Conservation (phyloP, 2,888 invertebrate genomes). For the Morpho helenor region DNA sequence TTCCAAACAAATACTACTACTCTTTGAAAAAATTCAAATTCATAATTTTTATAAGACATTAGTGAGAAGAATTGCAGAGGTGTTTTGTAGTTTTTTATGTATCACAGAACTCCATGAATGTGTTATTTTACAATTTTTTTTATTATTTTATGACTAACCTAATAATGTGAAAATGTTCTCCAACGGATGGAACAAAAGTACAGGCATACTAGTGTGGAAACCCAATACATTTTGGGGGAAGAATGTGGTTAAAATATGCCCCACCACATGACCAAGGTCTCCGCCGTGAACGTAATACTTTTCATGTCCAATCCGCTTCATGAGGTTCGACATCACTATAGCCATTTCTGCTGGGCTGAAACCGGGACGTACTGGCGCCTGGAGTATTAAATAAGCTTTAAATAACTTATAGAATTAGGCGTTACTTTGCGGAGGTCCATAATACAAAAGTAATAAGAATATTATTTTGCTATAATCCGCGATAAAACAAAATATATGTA, state of each 20-base stretch:
- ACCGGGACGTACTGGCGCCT: constrained; percentile 78
- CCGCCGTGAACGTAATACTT: constrained; percentile 86
- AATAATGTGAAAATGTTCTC: constrained; percentile 48
- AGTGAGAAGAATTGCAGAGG: too few relatives aligned
- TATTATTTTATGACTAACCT: constrained; percentile 37
- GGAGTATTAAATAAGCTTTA: not conserved
- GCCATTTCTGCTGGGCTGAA: constrained; percentile 77
- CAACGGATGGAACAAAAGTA: constrained; percentile 36
- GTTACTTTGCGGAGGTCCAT: too few relatives aligned
- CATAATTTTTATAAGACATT: too few relatives aligned
- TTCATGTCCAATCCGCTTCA: constrained; percentile 82
- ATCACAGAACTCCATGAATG: too few relatives aligned
- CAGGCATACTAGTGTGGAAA: constrained; percentile 82
- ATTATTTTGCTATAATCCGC: too few relatives aligned
- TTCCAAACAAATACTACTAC: too few relatives aligned
- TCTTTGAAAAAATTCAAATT: too few relatives aligned
- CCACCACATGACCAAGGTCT: constrained; percentile 84
- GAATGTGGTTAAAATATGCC: constrained; percentile 77
- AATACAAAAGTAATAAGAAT: too few relatives aligned
- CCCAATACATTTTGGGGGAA: constrained; percentile 77
- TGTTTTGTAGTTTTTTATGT: too few relatives aligned
- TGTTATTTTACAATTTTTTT: too few relatives aligned
- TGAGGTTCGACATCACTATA: constrained; percentile 82
- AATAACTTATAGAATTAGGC: too few relatives aligned
- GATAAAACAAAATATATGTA: too few relatives aligned